Percentiles rank a stretch among this genome's conserved stretches.
phyloP scores from a whole-genome alignment of 2,888 invertebrate species.

The Plebejus argus region DNA sequence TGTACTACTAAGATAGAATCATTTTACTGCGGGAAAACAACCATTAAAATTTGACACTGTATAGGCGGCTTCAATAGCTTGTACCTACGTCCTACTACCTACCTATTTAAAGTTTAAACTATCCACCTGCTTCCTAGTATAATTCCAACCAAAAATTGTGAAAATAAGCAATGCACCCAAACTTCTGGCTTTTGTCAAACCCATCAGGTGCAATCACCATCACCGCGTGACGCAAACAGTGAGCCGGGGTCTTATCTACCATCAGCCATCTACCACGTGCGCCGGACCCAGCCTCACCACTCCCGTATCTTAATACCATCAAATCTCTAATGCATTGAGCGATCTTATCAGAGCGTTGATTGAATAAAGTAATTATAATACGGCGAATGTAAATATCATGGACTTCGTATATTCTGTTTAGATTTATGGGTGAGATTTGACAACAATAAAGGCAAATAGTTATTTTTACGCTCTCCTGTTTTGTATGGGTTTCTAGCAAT shows the following conservation, averaged over 20 bases:
- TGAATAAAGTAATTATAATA: constrained; percentile 19
- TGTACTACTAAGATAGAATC: too few relatives aligned
- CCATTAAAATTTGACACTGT: too few relatives aligned
- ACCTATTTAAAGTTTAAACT: too few relatives aligned
- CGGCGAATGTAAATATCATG: background rate
- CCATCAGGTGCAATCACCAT: constrained; percentile 15
- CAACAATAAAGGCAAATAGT: background rate
- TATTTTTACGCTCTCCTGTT: background rate
- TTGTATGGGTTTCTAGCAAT: too few relatives aligned
- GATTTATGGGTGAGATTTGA: background rate
- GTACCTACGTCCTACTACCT: too few relatives aligned
- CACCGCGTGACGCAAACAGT: constrained; percentile 8
- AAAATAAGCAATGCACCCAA: too few relatives aligned
- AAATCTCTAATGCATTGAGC: background rate
- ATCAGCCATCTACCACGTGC: constrained; percentile 1
- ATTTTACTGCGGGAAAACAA: too few relatives aligned
- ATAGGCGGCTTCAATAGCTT: too few relatives aligned
- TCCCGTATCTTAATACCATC: background rate
- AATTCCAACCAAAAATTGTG: too few relatives aligned
- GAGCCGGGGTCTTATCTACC: background rate
- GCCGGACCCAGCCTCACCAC: background rate
- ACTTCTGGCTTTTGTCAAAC: background rate
- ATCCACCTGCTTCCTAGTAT: too few relatives aligned
- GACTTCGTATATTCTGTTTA: background rate
- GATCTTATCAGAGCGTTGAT: background rate